phyloP scores from a whole-genome alignment of 2,888 invertebrate genomes.

The Palloptera scutellata region DNA sequence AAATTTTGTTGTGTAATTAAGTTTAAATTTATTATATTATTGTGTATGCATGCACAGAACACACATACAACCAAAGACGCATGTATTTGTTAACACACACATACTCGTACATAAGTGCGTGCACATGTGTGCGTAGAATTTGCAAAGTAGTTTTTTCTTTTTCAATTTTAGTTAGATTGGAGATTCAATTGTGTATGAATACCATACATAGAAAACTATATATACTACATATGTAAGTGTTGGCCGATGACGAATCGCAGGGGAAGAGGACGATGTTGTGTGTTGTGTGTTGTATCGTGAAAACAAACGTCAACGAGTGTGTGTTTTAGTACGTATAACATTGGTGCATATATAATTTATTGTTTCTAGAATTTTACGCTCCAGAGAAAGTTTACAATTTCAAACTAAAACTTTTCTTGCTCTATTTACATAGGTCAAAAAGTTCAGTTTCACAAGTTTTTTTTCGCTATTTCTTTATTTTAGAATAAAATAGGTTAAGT shows the following conservation, averaged over 20 bases:
- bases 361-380: slow-evolving; percentile 29
- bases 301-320: not conserved
- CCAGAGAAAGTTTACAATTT: slow-evolving; percentile 27
- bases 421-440: too few species aligned
- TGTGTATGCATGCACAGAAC: slow-evolving; percentile 13
- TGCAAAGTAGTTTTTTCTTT: too few species aligned
- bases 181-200: not conserved
- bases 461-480: too few species aligned
- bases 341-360: slow-evolving; percentile 23
- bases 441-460: too few species aligned
- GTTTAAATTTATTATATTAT: slow-evolving; percentile 41
- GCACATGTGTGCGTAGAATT: slow-evolving; percentile 6
- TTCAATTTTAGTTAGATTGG: not conserved
- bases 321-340: not conserved
- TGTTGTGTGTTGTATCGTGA: not conserved
- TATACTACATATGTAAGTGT: too few species aligned
- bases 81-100: slow-evolving; percentile 23
- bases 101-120: slow-evolving; percentile 5
- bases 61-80: slow-evolving; percentile 10
- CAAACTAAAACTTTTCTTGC: too few species aligned
- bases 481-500: too few species aligned
- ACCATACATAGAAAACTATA: too few species aligned
- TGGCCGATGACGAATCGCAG: too few species aligned
- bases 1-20: slow-evolving; percentile 45
- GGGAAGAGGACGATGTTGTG: too few species aligned